A percentile compares a stretch with the other conserved stretches of the same genome.
phyloP scores from a whole-genome alignment of 2,888 invertebrate species.

The Zygothrica quintamaculata region DNA sequence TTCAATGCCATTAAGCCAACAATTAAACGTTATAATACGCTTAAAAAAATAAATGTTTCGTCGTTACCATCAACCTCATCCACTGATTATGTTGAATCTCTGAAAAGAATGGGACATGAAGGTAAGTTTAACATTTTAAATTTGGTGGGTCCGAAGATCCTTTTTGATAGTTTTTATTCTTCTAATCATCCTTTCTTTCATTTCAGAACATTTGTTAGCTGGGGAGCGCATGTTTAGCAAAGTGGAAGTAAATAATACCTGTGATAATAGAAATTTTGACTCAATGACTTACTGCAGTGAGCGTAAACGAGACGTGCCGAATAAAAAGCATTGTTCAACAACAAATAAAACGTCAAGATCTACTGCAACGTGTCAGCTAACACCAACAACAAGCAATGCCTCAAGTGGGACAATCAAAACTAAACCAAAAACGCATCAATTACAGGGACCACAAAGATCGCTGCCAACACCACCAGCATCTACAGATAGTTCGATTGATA shows the following conservation, averaged over 20 bases:
- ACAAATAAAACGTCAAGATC: background rate
- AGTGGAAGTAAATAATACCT: constrained; percentile 52
- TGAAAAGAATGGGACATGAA: constrained; percentile 47
- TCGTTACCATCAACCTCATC: constrained; percentile 33
- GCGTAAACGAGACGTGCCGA: constrained; percentile 1
- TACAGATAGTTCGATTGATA: constrained; percentile 61
- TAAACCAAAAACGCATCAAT: constrained; percentile 20
- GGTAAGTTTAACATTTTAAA: constrained; percentile 51
- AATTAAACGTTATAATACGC: constrained; percentile 44
- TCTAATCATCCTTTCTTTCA: background rate
- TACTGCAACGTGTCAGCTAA: constrained; percentile 45
- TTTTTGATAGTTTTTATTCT: no score
- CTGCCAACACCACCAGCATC: constrained; percentile 71
- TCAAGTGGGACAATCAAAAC: constrained; percentile 64
- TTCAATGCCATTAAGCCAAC: constrained; percentile 48
- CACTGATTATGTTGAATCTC: constrained; percentile 49
- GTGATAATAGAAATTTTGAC: constrained; percentile 42
- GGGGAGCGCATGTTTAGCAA: constrained; percentile 66
- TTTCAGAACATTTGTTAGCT: constrained; percentile 62
- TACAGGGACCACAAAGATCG: constrained; percentile 28
- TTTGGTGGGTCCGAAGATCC: no score
- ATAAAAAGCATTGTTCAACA: constrained; percentile 8
- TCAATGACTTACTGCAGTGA: constrained; percentile 27
- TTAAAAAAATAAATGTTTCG: constrained; percentile 10
- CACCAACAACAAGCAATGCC: constrained; percentile 67